A percentile compares a stretch with the other conserved stretches of the same genome.
phyloP scores from a whole-genome alignment of 2,113 vertebrate genomes.

The Camelus dromedarius region DNA sequence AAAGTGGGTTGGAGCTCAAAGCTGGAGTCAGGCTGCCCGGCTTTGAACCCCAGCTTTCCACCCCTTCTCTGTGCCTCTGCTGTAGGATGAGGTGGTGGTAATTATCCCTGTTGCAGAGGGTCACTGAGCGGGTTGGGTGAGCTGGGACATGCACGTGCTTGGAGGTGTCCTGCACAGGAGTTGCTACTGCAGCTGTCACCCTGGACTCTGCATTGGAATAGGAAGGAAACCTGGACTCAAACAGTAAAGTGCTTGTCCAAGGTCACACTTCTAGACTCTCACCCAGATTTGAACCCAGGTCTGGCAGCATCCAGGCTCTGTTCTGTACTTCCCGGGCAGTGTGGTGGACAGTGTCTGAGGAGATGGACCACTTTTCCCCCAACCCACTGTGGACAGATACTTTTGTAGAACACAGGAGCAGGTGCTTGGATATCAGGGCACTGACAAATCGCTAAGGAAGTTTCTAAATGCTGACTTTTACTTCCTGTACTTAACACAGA shows the following conservation, averaged over 20 bases:
- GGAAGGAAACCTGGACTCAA: not conserved
- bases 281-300: not conserved
- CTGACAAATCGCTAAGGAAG: not conserved
- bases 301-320: not conserved
- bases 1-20: not conserved
- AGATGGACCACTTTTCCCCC: not conserved
- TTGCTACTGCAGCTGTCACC: no score
- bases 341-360: not conserved
- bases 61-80: not conserved
- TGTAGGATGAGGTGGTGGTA: not conserved
- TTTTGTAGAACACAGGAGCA: not conserved
- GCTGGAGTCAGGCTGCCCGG: not conserved
- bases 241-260: not conserved
- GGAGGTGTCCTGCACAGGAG: no score
- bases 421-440: not conserved
- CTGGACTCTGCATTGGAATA: no score
- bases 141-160: not conserved
- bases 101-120: not conserved
- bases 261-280: not conserved
- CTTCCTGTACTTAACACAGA: not conserved
- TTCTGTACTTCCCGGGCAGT: no score
- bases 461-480: not conserved
- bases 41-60: not conserved
- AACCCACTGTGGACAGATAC: not conserved
- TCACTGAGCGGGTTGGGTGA: not conserved